Evolutionary conservation across 2,888 invertebrate genomes (phyloP).

Genomic region (Drosophila leonis): DNA sequence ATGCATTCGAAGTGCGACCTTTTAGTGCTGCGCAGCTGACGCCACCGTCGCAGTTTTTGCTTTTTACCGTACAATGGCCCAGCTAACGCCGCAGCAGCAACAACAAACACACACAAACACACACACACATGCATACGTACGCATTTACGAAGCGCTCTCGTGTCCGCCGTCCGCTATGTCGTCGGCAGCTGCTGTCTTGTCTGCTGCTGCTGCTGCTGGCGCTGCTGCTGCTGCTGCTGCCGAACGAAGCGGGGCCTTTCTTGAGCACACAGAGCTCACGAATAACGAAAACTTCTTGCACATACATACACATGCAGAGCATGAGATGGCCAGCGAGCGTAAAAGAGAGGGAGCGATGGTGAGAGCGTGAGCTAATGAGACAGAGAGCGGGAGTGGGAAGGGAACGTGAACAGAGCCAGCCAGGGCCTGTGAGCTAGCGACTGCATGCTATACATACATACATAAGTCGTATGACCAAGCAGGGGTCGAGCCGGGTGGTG

Average conservation of each 20-base stretch:
- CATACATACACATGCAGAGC: conserved; percentile 44
- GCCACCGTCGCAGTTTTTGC: conserved; percentile 33
- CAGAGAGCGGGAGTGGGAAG: conserved; percentile 5
- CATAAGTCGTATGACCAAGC: conserved; percentile 35
- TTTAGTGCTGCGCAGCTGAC: conserved; percentile 68
- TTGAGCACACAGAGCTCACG: conserved; percentile 69
- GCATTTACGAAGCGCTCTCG: conserved; percentile 48
- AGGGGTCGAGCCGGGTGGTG: conserved; percentile 45
- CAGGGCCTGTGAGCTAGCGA: conserved; percentile 54
- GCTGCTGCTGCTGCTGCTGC: conserved; percentile 43
- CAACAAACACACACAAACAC: conserved; percentile 23
- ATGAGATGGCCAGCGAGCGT: conserved; percentile 22
- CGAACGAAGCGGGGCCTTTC: conserved; percentile 82
- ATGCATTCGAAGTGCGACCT: conserved; percentile 71
- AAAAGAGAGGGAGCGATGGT: conserved; percentile 17
- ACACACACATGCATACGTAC: conserved; percentile 24
- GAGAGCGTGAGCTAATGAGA: conserved; percentile 10
- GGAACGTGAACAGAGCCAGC: conserved; percentile 46
- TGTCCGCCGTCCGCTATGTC: conserved; percentile 41
- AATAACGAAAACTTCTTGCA: conserved; percentile 78
- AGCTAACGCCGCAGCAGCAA: conserved; percentile 44
- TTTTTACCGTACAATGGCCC: conserved; percentile 60
- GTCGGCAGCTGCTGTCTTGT: conserved; percentile 64
- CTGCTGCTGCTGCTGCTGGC: conserved; percentile 48
- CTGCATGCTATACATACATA: conserved; percentile 49